These are phyloP conservation scores for Patella pellucida DNA, from an alignment of 2,888 invertebrate species.

Conservation along the genomic window DNA sequence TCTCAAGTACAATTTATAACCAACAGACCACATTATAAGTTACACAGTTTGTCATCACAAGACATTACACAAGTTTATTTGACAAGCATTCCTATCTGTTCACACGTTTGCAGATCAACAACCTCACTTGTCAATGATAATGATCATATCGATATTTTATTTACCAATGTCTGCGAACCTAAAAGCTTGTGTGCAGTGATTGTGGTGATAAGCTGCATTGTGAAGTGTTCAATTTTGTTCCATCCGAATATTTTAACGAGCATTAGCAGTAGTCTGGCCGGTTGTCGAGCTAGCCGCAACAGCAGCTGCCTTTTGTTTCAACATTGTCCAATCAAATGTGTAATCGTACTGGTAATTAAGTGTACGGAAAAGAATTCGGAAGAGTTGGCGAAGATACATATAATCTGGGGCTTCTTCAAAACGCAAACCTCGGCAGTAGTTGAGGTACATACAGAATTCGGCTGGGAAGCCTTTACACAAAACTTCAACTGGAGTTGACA, in stretches of 20 bases:
- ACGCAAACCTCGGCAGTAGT: slow-evolving; percentile 97
- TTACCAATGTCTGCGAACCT: not conserved
- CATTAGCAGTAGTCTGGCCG: slow-evolving; percentile 48
- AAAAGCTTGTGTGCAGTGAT: slow-evolving; percentile 10
- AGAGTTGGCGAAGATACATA: slow-evolving; percentile 98
- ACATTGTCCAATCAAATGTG: slow-evolving; percentile 99
- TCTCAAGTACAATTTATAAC: too few relatives aligned
- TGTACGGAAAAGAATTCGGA: slow-evolving; percentile 98
- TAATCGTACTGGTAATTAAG: slow-evolving; percentile 99
- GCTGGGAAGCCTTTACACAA: slow-evolving; percentile 99
- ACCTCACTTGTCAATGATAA: too few relatives aligned
- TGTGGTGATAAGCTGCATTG: slow-evolving; percentile 9
- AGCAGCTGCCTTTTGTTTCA: slow-evolving; percentile 88
- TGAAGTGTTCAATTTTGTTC: slow-evolving; percentile 1
- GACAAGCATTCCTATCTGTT: not conserved
- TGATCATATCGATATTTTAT: slow-evolving; percentile 3
- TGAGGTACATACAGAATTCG: slow-evolving; percentile 99
- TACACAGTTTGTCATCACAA: not conserved
- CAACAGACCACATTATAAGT: too few relatives aligned
- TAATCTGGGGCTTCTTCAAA: slow-evolving; percentile 99
- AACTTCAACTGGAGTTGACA: slow-evolving; percentile 98
- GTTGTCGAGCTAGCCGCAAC: slow-evolving; percentile 54
- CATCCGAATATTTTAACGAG: slow-evolving; percentile 27
- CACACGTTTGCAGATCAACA: too few relatives aligned
- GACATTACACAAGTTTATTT: slow-evolving; percentile 7